Evolutionary conservation across 2,797 vertebrate species (phyloP).

Genomic region (Myotis pilosus): DNA sequence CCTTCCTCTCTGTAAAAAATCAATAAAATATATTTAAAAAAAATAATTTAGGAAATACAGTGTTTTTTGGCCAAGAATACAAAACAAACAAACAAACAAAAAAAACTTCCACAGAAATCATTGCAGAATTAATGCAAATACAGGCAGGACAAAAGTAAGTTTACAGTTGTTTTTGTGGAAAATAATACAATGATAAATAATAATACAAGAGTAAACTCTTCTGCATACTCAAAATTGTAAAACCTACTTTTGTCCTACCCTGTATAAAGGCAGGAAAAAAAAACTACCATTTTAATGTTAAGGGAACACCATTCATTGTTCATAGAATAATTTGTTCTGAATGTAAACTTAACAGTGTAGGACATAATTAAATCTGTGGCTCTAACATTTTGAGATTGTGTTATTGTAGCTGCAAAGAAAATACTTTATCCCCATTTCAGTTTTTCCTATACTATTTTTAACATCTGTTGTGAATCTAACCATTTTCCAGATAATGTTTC

Average conservation of each 20-base stretch:
- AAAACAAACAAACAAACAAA: not conserved
- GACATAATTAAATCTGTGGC: not conserved
- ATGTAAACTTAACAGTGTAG: not conserved
- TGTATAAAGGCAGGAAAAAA: not conserved
- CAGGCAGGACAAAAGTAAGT: not conserved
- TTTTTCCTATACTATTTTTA: not conserved
- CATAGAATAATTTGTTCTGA: conserved; percentile 13
- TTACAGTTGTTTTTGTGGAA: not conserved
- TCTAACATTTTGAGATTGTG: conserved; percentile 2
- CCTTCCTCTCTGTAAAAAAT: too few relatives aligned
- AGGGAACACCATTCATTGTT: not conserved
- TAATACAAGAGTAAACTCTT: not conserved
- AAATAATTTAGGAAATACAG: not conserved
- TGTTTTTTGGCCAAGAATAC: not conserved
- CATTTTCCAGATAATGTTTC: conserved; percentile 21
- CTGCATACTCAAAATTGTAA: not conserved
- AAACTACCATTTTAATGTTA: not conserved
- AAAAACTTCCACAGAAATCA: not conserved
- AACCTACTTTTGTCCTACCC: not conserved
- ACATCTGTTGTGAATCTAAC: not conserved
- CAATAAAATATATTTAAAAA: too few relatives aligned
- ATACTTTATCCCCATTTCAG: not conserved
- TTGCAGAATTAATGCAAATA: conserved; percentile 12
- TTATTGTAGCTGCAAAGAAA: conserved; percentile 21
- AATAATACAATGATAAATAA: not conserved